Conservation (phyloP, 2,888 invertebrate species). For the Zygaena filipendulae region DNA sequence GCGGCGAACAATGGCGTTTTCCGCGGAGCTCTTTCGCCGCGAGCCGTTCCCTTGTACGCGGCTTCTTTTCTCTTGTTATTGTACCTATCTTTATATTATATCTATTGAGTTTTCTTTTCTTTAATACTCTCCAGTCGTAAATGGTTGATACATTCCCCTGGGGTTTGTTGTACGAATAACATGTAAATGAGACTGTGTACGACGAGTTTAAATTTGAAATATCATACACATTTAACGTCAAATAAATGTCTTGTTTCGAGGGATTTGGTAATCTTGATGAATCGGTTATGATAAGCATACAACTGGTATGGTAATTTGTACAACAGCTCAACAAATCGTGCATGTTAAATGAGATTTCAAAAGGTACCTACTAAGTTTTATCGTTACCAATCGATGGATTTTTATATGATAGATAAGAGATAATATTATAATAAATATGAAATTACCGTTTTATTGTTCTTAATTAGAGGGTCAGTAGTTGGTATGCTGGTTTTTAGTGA, state of each 20-base stretch:
- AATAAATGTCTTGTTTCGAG: no score
- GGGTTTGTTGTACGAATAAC: slow-evolving; percentile 63
- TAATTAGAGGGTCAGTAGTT: slow-evolving; percentile 26
- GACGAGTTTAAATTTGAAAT: slow-evolving; percentile 44
- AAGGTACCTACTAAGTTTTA: no score
- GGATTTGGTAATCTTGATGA: no score
- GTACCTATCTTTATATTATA: slow-evolving; percentile 57
- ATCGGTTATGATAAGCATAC: no score
- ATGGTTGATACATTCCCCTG: slow-evolving; percentile 64
- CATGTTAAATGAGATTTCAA: no score
- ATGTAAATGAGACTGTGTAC: slow-evolving; percentile 59
- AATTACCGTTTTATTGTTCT: slow-evolving; percentile 26
- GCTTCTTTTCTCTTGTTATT: slow-evolving; percentile 57
- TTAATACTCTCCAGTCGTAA: slow-evolving; percentile 67
- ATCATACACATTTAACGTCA: no score
- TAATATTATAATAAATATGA: slow-evolving; percentile 23
- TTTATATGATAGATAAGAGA: slow-evolving; percentile 19
- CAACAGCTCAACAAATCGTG: no score
- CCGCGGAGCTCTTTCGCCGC: slow-evolving; percentile 60
- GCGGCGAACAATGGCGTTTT: slow-evolving; percentile 63
- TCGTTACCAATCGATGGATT: no score
- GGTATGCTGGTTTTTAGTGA: no score
- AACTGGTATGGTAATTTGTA: no score
- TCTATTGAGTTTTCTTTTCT: slow-evolving; percentile 63
- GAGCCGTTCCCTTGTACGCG: slow-evolving; percentile 60